A percentile compares a stretch with the other conserved stretches of the same genome.
These are phyloP conservation scores for Yponomeuta sedellus DNA, from an alignment of 2,888 invertebrate genomes.

Conservation along the genomic window DNA sequence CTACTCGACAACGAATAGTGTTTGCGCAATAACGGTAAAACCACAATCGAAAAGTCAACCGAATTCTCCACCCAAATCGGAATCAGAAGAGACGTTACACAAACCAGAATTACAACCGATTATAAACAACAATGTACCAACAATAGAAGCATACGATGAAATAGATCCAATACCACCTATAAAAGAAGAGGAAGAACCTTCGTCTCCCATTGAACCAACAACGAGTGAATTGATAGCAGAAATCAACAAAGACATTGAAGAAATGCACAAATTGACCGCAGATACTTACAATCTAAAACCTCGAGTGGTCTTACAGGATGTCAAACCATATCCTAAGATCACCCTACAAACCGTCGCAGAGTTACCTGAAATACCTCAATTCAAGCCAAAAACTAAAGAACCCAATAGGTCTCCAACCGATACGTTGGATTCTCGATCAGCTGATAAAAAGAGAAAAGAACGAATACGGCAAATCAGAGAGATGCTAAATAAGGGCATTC, in stretches of 20 bases:
- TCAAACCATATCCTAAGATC: constrained; percentile 74
- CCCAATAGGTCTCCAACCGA: constrained; percentile 48
- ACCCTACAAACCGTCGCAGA: constrained; percentile 79
- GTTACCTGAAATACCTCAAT: constrained; percentile 78
- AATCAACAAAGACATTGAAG: constrained; percentile 70
- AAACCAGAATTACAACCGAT: constrained; percentile 45
- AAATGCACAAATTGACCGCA: constrained; percentile 64
- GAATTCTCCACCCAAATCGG: constrained; percentile 67
- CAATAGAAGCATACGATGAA: constrained; percentile 59
- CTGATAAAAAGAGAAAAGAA: constrained; percentile 77
- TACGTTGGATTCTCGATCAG: constrained; percentile 57
- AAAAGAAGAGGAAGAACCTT: constrained; percentile 57
- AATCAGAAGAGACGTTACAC: constrained; percentile 51
- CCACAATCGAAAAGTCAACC: constrained; percentile 69
- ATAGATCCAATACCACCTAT: constrained; percentile 63
- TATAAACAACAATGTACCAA: constrained; percentile 46
- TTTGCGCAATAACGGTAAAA: constrained; percentile 43
- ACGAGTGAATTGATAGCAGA: constrained; percentile 59
- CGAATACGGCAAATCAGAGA: constrained; percentile 83
- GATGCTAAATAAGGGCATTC: constrained; percentile 81
- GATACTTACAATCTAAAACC: constrained; percentile 59
- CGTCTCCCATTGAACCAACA: constrained; percentile 51
- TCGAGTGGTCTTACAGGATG: constrained; percentile 62
- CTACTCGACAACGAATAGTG: constrained; percentile 53
- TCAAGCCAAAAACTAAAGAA: constrained; percentile 59